phyloP scores from a whole-genome alignment of 2,888 invertebrate species.

The Caenorhabditis sp. region DNA sequence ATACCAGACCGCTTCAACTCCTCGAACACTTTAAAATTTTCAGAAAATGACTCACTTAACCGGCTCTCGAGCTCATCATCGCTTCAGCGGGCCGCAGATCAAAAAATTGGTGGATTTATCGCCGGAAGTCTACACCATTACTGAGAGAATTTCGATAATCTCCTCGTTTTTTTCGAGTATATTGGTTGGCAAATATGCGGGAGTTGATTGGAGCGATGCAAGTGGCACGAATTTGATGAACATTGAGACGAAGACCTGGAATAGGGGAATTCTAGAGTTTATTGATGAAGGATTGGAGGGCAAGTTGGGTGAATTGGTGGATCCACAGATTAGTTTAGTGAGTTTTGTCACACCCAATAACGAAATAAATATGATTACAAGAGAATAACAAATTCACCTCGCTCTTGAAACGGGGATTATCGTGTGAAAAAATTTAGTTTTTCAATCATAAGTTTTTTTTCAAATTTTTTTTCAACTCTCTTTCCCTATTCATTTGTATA shows the following conservation, averaged over 20 bases:
- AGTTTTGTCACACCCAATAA: no score
- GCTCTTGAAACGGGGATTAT: no score
- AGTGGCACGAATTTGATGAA: constrained; percentile 96
- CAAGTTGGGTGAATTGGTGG: constrained; percentile 77
- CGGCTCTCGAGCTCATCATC: constrained; percentile 86
- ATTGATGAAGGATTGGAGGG: constrained; percentile 81
- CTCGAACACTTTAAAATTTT: constrained; percentile 30
- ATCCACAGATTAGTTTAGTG: constrained; percentile 15
- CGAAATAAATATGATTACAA: no score
- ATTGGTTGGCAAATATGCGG: constrained; percentile 85
- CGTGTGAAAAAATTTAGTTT: no score
- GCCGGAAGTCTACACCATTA: constrained; percentile 79
- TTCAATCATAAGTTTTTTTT: no score
- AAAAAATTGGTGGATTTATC: constrained; percentile 83
- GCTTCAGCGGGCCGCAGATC: constrained; percentile 93
- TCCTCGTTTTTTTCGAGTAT: constrained; percentile 91
- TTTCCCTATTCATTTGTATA: no score
- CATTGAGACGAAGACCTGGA: constrained; percentile 74
- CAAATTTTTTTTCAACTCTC: no score
- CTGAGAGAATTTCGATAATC: constrained; percentile 88
- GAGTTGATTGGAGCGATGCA: constrained; percentile 89
- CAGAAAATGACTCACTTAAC: constrained; percentile 73
- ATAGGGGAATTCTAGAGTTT: constrained; percentile 60
- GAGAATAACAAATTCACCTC: no score
- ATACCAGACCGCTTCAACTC: background rate